Evolutionary conservation across 2,113 vertebrate genomes (phyloP).

Genomic region (Brienomyrus brachyistius): DNA sequence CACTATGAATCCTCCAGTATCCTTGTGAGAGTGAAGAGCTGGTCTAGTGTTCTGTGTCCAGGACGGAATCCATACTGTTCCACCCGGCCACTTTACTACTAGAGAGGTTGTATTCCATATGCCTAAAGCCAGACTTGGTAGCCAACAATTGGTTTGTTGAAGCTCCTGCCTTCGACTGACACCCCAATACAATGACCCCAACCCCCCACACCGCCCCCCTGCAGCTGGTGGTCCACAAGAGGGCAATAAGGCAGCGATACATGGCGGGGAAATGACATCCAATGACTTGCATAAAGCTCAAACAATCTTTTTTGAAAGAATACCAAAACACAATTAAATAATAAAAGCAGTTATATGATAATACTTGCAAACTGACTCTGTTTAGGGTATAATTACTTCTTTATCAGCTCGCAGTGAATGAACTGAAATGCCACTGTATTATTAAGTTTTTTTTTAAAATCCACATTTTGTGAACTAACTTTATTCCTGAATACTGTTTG

Average conservation of each 20-base stretch:
- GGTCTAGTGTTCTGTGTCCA: no score
- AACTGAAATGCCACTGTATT: not conserved
- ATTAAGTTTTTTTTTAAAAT: not conserved
- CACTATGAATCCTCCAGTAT: no score
- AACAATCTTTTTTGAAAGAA: not conserved
- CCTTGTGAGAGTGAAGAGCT: no score
- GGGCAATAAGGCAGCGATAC: not conserved
- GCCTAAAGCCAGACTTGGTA: not conserved
- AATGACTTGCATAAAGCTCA: not conserved
- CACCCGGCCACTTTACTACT: not conserved
- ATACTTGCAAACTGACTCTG: not conserved
- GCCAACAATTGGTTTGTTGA: not conserved
- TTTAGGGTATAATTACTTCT: slow-evolving; percentile 5
- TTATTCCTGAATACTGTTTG: not conserved
- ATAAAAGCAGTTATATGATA: not conserved
- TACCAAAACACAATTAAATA: not conserved
- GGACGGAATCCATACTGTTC: no score
- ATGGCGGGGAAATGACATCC: not conserved
- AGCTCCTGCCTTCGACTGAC: not conserved
- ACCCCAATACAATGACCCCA: not conserved
- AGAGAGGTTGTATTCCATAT: not conserved
- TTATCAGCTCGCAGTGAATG: not conserved
- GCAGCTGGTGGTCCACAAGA: not conserved
- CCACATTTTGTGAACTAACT: not conserved
- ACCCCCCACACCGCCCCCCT: not conserved